Evolutionary conservation across 64 coral and sea anemone species (phyloP).

Genomic region (Montipora sp.): DNA sequence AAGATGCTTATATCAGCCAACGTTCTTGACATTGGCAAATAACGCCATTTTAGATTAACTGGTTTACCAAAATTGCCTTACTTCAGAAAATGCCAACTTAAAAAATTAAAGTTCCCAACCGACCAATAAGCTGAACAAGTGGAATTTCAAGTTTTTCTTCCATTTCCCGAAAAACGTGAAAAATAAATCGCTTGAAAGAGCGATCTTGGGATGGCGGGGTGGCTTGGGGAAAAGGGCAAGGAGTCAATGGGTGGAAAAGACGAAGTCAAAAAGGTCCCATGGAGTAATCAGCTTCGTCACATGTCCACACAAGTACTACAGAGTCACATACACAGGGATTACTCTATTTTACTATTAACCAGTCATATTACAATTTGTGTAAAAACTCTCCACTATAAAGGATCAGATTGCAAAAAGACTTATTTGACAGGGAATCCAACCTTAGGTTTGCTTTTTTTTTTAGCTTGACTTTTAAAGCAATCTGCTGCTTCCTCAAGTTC

Average conservation of each 20-base stretch:
- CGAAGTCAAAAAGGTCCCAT: not conserved
- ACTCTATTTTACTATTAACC: slow-evolving; percentile 4
- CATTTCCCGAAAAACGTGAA: no score
- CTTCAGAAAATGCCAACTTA: no score
- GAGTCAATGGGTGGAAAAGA: not conserved
- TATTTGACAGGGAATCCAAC: no score
- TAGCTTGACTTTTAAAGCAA: no score
- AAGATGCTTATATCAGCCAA: no score
- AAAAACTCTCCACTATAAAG: not conserved
- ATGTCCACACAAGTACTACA: not conserved
- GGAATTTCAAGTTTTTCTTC: not conserved
- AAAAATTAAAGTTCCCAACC: not conserved
- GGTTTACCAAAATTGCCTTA: no score
- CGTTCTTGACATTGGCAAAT: no score
- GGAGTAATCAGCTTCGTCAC: not conserved
- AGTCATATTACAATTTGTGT: not conserved
- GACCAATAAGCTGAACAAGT: not conserved
- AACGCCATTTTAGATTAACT: no score
- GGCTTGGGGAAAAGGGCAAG: not conserved
- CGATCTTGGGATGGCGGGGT: not conserved
- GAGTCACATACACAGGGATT: not conserved
- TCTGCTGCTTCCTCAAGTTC: no score
- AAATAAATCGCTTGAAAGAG: not conserved
- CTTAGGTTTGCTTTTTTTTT: no score
- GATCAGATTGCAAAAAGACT: no score